Evolutionary conservation across 2,888 invertebrate species (phyloP).

Genomic region (Silvanus unidentatus): DNA sequence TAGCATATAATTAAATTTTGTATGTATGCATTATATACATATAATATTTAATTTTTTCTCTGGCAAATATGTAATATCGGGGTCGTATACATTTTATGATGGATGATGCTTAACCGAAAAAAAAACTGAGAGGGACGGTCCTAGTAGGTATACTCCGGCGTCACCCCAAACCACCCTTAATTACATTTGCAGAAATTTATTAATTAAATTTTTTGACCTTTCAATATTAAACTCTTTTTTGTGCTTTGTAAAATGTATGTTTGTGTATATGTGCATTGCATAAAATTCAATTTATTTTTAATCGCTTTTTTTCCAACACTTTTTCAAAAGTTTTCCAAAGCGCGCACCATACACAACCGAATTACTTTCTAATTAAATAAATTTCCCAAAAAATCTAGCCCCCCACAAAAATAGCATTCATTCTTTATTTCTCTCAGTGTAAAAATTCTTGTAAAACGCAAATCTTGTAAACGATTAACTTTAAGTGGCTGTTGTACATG

Average conservation of each 20-base stretch:
- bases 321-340: too few relatives aligned
- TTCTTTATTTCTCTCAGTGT: too few relatives aligned
- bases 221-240: slow-evolving; percentile 13
- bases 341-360: too few relatives aligned
- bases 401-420: too few relatives aligned
- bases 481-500: too few relatives aligned
- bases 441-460: too few relatives aligned
- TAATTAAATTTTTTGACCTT: slow-evolving; percentile 39
- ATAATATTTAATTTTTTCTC: slow-evolving; percentile 32
- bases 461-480: too few relatives aligned
- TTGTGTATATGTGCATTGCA: slow-evolving; percentile 1
- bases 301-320: slow-evolving; percentile 8
- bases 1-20: slow-evolving; percentile 66
- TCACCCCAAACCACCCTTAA: slow-evolving; percentile 30
- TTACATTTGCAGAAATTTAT: slow-evolving; percentile 41
- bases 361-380: too few relatives aligned
- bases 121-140: slow-evolving; percentile 10
- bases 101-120: slow-evolving; percentile 31
- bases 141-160: slow-evolving; percentile 2
- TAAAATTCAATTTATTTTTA: slow-evolving; percentile 15
- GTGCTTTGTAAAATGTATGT: too few relatives aligned
- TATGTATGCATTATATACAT: slow-evolving; percentile 15
- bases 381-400: too few relatives aligned
- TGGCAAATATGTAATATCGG: slow-evolving; percentile 41
- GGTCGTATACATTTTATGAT: slow-evolving; percentile 33